A percentile compares a stretch with the other conserved stretches of the same genome.
These are phyloP conservation scores for Trididemnum nubilum DNA, from an alignment of 23 tunicate genomes.

Conservation along the genomic window DNA sequence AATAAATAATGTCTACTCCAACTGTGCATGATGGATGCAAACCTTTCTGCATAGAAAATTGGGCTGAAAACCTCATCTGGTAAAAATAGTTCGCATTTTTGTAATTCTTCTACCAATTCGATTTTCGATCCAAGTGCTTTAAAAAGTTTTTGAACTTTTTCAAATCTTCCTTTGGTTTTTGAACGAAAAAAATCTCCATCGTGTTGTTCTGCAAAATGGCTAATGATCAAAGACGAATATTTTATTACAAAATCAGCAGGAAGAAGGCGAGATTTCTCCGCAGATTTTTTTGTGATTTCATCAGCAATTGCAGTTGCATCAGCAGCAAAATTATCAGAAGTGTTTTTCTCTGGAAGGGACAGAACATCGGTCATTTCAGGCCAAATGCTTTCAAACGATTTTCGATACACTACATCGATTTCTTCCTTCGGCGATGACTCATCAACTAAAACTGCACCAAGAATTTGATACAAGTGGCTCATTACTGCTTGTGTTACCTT, in stretches of 20 bases:
- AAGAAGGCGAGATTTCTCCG: neutral
- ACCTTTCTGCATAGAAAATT: slow-evolving; percentile 20
- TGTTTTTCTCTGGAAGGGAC: neutral
- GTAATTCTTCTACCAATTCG: neutral
- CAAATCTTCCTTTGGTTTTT: too few species aligned
- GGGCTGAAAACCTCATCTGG: neutral
- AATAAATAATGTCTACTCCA: too few species aligned
- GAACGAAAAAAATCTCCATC: too few species aligned
- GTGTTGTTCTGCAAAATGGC: too few species aligned
- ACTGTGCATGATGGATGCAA: too few species aligned
- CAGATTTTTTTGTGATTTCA: too few species aligned
- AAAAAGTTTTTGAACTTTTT: too few species aligned
- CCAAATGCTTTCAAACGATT: neutral
- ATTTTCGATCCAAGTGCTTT: too few species aligned
- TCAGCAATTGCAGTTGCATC: neutral
- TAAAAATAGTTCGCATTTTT: slow-evolving; percentile 13
- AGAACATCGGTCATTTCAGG: neutral
- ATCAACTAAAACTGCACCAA: neutral
- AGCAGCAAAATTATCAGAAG: neutral
- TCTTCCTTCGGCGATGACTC: neutral
- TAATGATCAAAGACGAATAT: slow-evolving; percentile 6
- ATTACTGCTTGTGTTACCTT: neutral
- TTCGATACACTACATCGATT: too few species aligned
- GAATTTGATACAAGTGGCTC: neutral
- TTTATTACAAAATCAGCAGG: neutral